Base-by-base conservation (phyloP, 1,140 invertebrate species). In the Archegozetes longisetosus region DNA sequence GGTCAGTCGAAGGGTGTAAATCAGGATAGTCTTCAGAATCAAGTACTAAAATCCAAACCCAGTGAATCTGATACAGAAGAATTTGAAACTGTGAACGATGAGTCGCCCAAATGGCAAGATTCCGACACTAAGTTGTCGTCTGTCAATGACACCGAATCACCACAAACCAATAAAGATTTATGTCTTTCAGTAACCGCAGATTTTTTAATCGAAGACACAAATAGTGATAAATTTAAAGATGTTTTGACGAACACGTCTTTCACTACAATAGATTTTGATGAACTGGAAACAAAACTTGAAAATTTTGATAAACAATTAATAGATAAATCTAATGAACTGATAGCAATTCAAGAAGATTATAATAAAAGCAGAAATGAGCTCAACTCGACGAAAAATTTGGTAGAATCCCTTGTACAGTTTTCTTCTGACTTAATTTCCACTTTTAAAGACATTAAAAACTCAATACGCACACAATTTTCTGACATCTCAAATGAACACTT, bases 31-130 rank as follows among this genome's bases (percentile, higher is more conserved):
- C 23, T 26, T 53, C 23, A 28, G 40, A 20, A 26, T 6, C 17
- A 56, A 26, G 6, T 28, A n/a, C 9, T 14, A 57, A 25, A 50
- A 40, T 24, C 24, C 2, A 26, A 47, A 24, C n/a, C 23, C 12
- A 53, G 47, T 3, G 84, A 86, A 73, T 84, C 83, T 0, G 84
- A 87, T 65, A 84, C 82, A 0, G 84, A 86, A 69, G 85, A 86
- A 64, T 87, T 87, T 71, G 85, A 88, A 68, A 85, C 84, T 68
- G 78, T 87, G 22, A 76, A 78, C 24, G 60, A 58, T 23, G 62
- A 49, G 50, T 29, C 14, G 4, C 6, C 4, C 14, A 28, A 25
- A 28, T 14, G 4, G 50, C 14, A 6, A n/a, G 6, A 6, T 52
- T 3, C 47, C 32, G n/a, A 58, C 53, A 32, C 32, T 55, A 13